Evolutionary conservation across 2,888 invertebrate genomes (phyloP), one percentile per base, ranked within the genome.

Genomic region (Ochlodes sylvanus): DNA sequence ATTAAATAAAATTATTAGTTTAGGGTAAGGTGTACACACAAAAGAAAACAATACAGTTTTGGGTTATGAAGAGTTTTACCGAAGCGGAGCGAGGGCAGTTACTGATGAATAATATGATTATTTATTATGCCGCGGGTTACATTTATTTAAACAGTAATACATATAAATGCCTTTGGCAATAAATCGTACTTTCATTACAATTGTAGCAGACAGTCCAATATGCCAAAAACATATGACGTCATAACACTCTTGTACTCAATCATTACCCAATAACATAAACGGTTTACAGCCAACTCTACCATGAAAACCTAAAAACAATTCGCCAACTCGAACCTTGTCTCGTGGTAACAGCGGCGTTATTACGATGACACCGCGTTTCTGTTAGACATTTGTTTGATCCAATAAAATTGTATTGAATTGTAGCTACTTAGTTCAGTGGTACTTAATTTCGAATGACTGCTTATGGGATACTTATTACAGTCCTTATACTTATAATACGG

Each of bases 241-340:
- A 47, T 47, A 47, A 27, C 44, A 47, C 5, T 47, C 9, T 47
- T 47, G 9, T 47, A 47, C 17, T 17, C 38, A 38, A 47, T 47
- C 44, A 47, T 47, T 47, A 47, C 15, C 17, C 44, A 15, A 44
- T 47, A 47, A 47, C 44, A 47, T 47, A 47, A 17, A 47, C 17
- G 15, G 44, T 17, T 47, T 47, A 17, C 9, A 47, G 9, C 17
- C 15, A 47, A 17, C 42, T 14, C 42, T 42, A 9, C 1, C 42
- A 14, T 14, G 12, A 42, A 14, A 42, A 14, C 42, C 14, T n/a
- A n/a, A 14, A 12, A 12, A 5, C 27, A 42, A 42, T 14, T 42
- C 42, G 10, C 9, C 14, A 42, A 42, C 7, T 9, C 14, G 10
- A 14, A 12, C 42, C 42, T 42, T 42, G 14, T 14, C 1, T 1